These are phyloP conservation scores for Callaeas wilsoni DNA, from an alignment of 2,113 vertebrate species.

Conservation along the genomic window DNA sequence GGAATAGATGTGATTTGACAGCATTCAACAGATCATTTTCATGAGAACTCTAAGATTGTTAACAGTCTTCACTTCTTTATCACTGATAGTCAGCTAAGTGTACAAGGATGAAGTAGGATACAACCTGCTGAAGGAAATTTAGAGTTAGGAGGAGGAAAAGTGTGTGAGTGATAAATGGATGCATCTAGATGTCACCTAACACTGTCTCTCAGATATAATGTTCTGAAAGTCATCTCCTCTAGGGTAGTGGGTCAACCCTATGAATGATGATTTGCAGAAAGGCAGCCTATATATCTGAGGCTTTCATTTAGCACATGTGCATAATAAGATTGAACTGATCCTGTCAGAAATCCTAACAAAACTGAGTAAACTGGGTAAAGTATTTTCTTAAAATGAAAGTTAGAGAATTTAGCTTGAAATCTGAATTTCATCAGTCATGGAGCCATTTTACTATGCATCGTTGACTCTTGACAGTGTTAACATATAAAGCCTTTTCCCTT, in stretches of 20 bases:
- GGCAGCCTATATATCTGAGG: neutral
- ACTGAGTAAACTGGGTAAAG: neutral
- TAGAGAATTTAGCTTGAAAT: neutral
- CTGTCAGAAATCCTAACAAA: neutral
- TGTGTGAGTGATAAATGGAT: neutral
- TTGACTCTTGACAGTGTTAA: neutral
- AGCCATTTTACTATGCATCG: neutral
- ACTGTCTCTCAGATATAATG: neutral
- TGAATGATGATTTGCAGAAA: neutral
- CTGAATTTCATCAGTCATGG: neutral
- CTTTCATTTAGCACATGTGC: neutral
- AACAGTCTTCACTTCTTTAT: neutral
- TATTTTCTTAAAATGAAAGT: neutral
- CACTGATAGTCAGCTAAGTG: neutral
- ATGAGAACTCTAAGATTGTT: neutral
- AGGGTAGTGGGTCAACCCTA: neutral
- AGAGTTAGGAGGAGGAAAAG: neutral
- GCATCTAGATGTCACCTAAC: neutral
- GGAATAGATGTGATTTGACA: neutral
- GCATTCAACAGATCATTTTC: neutral
- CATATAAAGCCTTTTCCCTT: neutral
- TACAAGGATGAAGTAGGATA: neutral
- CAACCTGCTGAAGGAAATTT: neutral
- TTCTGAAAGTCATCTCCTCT: neutral
- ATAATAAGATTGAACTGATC: neutral